Base-by-base conservation (phyloP, 2,888 invertebrate species). In the Stramonita haemastoma region DNA sequence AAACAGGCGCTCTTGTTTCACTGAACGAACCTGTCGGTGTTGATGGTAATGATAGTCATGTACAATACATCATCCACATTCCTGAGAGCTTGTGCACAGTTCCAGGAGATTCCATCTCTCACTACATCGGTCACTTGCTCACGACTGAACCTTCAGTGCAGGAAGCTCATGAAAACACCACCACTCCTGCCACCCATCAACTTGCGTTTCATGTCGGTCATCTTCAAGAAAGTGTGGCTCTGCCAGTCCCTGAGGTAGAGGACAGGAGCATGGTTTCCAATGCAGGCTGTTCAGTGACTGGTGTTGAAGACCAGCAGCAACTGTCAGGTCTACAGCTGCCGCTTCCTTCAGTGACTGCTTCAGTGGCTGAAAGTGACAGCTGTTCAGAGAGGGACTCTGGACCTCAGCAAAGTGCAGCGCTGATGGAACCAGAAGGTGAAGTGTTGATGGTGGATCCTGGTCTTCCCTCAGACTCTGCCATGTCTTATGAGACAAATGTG, bases 101-200 rank as follows among this genome's bases (percentile, higher is more conserved):
- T 22, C 90, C 91, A 6, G 88, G 92, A 17, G 90, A 91, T 15
- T 84, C 89, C n/a, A 90, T 93, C 8, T 91, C 92, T 2, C 92
- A 93, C 66, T 93, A 93, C 89, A 92, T 94, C 46, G 92, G 93
- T 26, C 92, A 91, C 73, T 73, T 93, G 17, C 86, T 94, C 15
- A 83, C 93, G 34, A 93, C 93, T 15, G 92, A 92, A 73, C 91
- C 93, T 56, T 91, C 92, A 26, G 73, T 32, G n/a, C 83, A 46
- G 6, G 46, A 83, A 5, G 46, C 4, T 22, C 46, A 83, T 4
- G n/a, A 22, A 19, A 26, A 8, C 34, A 46, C 34, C 5, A 1
- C 15, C 17, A 22, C 5, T 36, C 26, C 46, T 6, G 46, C 13
- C 11, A n/a, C 17, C 6, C 36, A 46, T n/a, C 26, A 19, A 19